Conservation (phyloP, 2,797 vertebrate species). For the Cephalopachus bancanus region DNA sequence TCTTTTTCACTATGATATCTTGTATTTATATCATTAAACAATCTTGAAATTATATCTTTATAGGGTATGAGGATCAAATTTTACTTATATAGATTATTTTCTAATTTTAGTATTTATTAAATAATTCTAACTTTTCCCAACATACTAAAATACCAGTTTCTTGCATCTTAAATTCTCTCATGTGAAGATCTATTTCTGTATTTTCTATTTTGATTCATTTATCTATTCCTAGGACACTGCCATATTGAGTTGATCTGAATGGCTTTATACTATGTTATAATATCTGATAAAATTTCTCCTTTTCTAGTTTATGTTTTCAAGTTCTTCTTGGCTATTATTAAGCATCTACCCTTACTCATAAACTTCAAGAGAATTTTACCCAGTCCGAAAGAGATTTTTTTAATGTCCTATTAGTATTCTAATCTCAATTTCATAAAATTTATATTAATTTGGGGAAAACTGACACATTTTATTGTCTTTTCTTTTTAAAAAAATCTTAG, state of each 20-base stretch:
- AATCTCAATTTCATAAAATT: constrained; percentile 27
- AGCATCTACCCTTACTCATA: not conserved
- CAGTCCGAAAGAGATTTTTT: not conserved
- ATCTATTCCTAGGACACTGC: not conserved
- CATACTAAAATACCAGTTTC: not conserved
- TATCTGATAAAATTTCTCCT: not conserved
- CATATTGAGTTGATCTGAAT: not conserved
- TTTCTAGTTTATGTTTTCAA: not conserved
- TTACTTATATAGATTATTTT: not conserved
- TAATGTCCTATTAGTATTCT: not conserved
- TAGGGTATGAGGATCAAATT: not conserved
- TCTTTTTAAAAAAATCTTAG: not conserved
- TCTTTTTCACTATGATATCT: constrained; percentile 39
- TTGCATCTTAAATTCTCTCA: not conserved
- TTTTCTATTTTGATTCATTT: constrained; percentile 14
- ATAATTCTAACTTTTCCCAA: not conserved
- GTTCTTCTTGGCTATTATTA: not conserved
- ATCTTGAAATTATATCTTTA: constrained; percentile 18
- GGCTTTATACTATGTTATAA: not conserved
- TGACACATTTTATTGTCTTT: not conserved
- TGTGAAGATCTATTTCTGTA: not conserved
- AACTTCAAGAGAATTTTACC: constrained; percentile 7
- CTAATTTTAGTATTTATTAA: constrained; percentile 30
- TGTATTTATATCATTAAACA: constrained; percentile 18
- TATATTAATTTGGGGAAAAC: not conserved